These are phyloP conservation scores for Eupithecia insigniata DNA, from an alignment of 2,888 invertebrate species.

Conservation along the genomic window DNA sequence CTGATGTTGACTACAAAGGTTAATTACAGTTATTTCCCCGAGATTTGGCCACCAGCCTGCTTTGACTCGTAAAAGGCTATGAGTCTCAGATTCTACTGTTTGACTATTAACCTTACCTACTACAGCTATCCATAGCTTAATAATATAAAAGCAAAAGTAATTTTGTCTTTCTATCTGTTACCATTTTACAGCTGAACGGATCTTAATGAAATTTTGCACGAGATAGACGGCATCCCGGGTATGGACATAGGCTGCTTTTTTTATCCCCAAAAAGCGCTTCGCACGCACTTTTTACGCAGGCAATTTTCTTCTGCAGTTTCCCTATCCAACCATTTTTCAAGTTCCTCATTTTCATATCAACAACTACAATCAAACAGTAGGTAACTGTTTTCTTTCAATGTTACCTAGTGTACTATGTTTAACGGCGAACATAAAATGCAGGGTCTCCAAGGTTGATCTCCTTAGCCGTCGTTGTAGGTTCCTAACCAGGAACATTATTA, in stretches of 20 bases:
- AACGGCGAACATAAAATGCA: not conserved
- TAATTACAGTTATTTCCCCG: constrained; percentile 20
- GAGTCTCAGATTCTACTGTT: not conserved
- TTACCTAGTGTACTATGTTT: not conserved
- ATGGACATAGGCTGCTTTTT: not conserved
- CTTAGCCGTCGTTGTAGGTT: not conserved
- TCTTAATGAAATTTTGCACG: not conserved
- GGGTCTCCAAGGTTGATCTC: not conserved
- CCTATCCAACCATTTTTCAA: not conserved
- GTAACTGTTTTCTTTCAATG: not conserved
- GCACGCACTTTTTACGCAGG: not conserved
- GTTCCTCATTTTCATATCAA: not conserved
- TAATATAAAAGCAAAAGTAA: not conserved
- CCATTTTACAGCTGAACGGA: not conserved
- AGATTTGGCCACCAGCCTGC: constrained; percentile 15
- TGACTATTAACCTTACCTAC: not conserved
- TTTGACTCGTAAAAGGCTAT: not conserved
- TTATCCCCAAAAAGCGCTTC: not conserved
- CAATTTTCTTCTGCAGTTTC: not conserved
- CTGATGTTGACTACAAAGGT: constrained; percentile 13
- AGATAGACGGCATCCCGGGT: not conserved
- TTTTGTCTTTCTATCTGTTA: not conserved
- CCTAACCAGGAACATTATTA: constrained; percentile 48
- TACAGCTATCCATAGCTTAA: not conserved
- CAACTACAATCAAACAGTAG: not conserved